Conservation (phyloP, 2,888 invertebrate species). For the Chaetogeoica ovagalla region DNA sequence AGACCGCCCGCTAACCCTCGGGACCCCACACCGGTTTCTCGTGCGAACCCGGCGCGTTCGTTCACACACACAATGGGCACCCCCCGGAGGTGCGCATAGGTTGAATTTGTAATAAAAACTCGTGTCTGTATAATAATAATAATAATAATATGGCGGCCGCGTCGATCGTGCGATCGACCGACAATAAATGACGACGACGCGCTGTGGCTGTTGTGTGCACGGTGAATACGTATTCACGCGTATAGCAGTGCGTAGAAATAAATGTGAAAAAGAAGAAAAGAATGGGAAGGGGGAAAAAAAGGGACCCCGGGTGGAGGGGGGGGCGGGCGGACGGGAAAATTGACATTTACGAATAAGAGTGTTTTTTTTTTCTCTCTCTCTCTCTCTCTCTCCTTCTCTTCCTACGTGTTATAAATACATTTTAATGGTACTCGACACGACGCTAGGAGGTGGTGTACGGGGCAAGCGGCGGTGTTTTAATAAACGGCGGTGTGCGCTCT, state of each 20-base stretch:
- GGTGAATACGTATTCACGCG: no score
- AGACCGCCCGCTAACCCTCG: constrained; percentile 52
- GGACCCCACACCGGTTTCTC: constrained; percentile 53
- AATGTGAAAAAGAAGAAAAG: background rate
- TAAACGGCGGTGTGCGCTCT: constrained; percentile 7
- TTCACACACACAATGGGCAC: constrained; percentile 36
- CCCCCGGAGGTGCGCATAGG: constrained; percentile 52
- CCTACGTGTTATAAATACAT: constrained; percentile 30
- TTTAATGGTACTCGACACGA: constrained; percentile 34
- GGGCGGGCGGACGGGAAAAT: background rate
- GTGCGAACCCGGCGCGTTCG: constrained; percentile 34
- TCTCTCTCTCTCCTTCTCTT: no score
- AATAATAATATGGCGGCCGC: background rate
- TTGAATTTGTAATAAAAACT: constrained; percentile 52
- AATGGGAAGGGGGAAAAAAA: no score
- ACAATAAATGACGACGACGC: constrained; percentile 20
- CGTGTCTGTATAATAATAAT: constrained; percentile 11
- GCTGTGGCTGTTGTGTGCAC: background rate
- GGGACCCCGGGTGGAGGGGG: background rate
- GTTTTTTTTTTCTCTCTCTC: background rate
- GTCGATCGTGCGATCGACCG: no score
- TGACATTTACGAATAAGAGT: constrained; percentile 16
- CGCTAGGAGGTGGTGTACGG: background rate
- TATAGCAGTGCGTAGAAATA: background rate
- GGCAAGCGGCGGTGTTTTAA: constrained; percentile 7